Conservation (phyloP, 2,888 invertebrate genomes). For the Agrochola circellaris region DNA sequence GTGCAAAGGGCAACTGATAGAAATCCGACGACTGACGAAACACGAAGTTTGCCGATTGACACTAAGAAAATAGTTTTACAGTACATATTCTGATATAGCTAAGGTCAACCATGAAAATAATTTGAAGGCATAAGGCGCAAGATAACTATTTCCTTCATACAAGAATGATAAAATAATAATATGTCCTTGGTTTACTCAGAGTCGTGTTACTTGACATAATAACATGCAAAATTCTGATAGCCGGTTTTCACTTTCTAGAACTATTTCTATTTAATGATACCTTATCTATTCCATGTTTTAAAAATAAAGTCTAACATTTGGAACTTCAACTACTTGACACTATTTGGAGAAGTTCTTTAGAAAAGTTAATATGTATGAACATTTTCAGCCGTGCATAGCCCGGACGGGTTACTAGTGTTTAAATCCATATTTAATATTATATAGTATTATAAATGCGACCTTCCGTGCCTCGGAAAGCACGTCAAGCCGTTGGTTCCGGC, state of each 20-base stretch:
- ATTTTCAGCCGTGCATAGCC: background rate
- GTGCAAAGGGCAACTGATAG: too few relatives aligned
- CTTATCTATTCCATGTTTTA: background rate
- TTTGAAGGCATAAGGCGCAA: conserved; percentile 5
- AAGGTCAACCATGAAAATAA: conserved; percentile 33
- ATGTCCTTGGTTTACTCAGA: background rate
- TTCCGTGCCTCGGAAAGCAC: too few relatives aligned
- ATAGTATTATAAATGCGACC: too few relatives aligned
- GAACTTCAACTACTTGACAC: background rate
- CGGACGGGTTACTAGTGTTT: background rate
- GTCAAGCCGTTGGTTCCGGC: too few relatives aligned
- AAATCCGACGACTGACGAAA: too few relatives aligned
- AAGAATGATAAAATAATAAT: background rate
- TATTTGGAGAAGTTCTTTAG: background rate
- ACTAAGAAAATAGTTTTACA: too few relatives aligned
- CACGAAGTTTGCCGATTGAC: too few relatives aligned
- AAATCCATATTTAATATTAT: background rate
- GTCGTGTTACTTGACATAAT: background rate
- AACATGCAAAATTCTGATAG: background rate
- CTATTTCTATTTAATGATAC: background rate
- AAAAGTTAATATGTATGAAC: background rate
- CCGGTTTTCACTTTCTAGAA: too few relatives aligned
- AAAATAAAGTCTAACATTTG: background rate
- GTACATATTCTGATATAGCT: too few relatives aligned
- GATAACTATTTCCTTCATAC: background rate